phyloP scores from a whole-genome alignment of 2,797 vertebrate genomes.

The Centroberyx gerrardi region DNA sequence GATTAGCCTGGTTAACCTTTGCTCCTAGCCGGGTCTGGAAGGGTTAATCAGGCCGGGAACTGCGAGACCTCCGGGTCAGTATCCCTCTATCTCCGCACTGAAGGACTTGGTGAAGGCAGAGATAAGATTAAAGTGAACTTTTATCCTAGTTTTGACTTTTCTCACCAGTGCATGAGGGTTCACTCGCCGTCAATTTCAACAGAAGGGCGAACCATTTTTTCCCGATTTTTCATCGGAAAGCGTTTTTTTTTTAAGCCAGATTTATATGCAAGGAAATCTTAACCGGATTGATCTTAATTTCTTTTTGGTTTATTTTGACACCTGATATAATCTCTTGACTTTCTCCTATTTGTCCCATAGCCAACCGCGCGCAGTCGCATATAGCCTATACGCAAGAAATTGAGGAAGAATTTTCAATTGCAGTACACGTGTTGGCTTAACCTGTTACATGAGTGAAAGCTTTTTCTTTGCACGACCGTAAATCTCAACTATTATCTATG shows the following conservation, averaged over 20 bases:
- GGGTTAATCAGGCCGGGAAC: constrained; percentile 92
- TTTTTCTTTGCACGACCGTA: constrained; percentile 54
- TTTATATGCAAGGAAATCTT: not conserved
- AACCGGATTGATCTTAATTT: not conserved
- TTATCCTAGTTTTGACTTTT: constrained; percentile 56
- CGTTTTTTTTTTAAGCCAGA: not conserved
- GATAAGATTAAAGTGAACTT: constrained; percentile 86
- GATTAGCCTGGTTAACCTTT: constrained; percentile 90
- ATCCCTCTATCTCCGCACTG: constrained; percentile 79
- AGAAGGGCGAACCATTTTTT: not conserved
- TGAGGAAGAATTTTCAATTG: constrained; percentile 25
- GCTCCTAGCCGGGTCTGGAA: constrained; percentile 83
- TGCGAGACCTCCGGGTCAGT: constrained; percentile 87
- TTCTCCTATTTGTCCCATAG: not conserved
- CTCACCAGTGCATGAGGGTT: constrained; percentile 29
- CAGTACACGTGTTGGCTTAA: constrained; percentile 39
- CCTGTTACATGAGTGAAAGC: constrained; percentile 54
- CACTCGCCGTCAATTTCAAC: constrained; percentile 26
- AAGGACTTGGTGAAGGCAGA: constrained; percentile 86
- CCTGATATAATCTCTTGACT: constrained; percentile 18
- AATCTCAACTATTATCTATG: constrained; percentile 83
- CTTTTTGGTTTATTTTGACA: not conserved
- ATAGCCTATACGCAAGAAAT: not conserved
- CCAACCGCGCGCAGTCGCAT: not conserved
- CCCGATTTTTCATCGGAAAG: not conserved